Conservation (phyloP, 2,113 vertebrate genomes). For the Salvelinus namaycush region DNA sequence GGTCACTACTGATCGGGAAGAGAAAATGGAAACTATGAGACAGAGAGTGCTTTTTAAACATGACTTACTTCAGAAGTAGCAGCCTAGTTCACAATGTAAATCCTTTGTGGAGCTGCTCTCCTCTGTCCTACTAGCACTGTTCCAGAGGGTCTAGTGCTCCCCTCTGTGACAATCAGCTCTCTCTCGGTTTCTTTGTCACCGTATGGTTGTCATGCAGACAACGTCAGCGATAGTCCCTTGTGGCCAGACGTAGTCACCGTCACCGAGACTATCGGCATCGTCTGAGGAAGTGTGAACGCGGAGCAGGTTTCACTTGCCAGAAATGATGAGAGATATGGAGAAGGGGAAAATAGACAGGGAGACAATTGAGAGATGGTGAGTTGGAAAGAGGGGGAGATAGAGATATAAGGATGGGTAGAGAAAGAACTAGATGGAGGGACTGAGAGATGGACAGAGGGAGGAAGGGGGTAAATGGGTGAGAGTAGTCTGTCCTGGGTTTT, state of each 20-base stretch:
- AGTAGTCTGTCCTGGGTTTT: too few relatives aligned
- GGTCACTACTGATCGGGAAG: too few relatives aligned
- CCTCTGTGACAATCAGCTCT: too few relatives aligned
- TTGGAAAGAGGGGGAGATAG: not conserved
- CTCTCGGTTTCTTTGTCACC: slow-evolving; percentile 16
- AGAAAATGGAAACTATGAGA: too few relatives aligned
- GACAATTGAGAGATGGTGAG: not conserved
- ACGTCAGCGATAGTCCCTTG: slow-evolving; percentile 22
- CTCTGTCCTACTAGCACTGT: not conserved
- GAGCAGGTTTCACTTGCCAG: slow-evolving; percentile 71
- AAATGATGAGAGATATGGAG: not conserved
- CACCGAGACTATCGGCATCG: slow-evolving; percentile 40
- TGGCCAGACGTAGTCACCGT: slow-evolving; percentile 47
- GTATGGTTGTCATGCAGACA: slow-evolving; percentile 46
- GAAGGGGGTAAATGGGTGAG: too few relatives aligned
- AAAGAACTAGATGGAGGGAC: too few relatives aligned
- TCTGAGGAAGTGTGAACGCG: slow-evolving; percentile 61
- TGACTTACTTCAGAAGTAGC: too few relatives aligned
- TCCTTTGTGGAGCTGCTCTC: too few relatives aligned
- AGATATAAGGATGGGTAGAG: too few relatives aligned
- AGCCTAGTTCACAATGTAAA: too few relatives aligned
- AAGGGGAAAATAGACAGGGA: slow-evolving; percentile 35
- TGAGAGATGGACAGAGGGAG: not conserved
- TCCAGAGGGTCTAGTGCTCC: not conserved
- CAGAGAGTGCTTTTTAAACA: too few relatives aligned